phyloP scores from a whole-genome alignment of 2,888 invertebrate genomes.

The Harpalus rufipes region DNA sequence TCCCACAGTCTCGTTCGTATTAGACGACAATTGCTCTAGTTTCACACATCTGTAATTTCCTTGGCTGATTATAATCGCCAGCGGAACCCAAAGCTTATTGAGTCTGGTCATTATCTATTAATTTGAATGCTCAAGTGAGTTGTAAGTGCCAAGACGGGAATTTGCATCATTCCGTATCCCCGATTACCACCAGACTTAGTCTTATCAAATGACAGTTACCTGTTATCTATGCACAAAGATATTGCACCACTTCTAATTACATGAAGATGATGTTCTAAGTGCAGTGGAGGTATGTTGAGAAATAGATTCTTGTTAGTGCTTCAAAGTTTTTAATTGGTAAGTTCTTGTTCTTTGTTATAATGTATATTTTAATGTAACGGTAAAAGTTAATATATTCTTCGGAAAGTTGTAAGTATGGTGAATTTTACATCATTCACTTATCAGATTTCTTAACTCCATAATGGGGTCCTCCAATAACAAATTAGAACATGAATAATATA shows the following conservation, averaged over 20 bases:
- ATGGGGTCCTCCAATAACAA: too few species aligned
- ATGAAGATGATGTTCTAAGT: neutral
- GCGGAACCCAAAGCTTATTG: slow-evolving; percentile 17
- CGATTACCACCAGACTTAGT: slow-evolving; percentile 8
- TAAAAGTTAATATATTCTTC: neutral
- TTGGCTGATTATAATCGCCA: slow-evolving; percentile 9
- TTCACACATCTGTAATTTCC: slow-evolving; percentile 35
- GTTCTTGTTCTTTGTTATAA: slow-evolving; percentile 3
- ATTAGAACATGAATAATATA: too few species aligned
- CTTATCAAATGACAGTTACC: slow-evolving; percentile 34
- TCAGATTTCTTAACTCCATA: too few species aligned
- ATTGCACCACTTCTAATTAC: slow-evolving; percentile 9
- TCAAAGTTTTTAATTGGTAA: slow-evolving; percentile 2
- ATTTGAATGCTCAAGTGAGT: slow-evolving; percentile 31
- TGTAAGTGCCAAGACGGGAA: slow-evolving; percentile 19
- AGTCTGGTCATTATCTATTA: slow-evolving; percentile 53
- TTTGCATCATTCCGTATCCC: slow-evolving; percentile 39
- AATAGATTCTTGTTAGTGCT: neutral
- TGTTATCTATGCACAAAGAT: slow-evolving; percentile 18
- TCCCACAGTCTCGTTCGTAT: slow-evolving; percentile 8
- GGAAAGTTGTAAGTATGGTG: too few species aligned
- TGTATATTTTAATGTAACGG: neutral
- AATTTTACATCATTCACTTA: too few species aligned
- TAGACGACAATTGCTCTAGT: slow-evolving; percentile 35
- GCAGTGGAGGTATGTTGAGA: neutral